These are phyloP conservation scores for Iselma pallidipennis DNA, from an alignment of 2,888 invertebrate species.

Conservation along the genomic window DNA sequence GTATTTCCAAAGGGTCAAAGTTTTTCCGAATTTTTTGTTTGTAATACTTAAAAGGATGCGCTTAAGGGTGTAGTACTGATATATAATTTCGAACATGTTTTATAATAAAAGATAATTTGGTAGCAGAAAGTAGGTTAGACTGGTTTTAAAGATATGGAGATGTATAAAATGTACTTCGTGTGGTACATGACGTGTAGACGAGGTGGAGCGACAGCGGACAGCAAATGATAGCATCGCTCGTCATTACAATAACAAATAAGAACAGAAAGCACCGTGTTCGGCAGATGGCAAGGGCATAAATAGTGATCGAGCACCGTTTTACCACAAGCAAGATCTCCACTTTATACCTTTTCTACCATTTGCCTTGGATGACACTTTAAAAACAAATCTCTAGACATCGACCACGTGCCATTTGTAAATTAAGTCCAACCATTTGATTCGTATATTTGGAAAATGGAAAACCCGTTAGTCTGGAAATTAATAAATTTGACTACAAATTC, in stretches of 20 bases:
- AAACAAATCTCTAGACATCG: background rate
- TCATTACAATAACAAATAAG: constrained; percentile 58
- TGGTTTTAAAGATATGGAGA: constrained; percentile 40
- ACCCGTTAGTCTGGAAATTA: too few species aligned
- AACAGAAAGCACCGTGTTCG: constrained; percentile 51
- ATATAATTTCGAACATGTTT: background rate
- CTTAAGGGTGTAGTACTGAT: too few species aligned
- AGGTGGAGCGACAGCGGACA: constrained; percentile 51
- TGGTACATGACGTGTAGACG: constrained; percentile 50
- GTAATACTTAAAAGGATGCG: too few species aligned
- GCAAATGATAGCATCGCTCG: constrained; percentile 52
- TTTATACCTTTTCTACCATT: background rate
- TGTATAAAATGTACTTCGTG: constrained; percentile 44
- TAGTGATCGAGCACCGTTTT: constrained; percentile 27
- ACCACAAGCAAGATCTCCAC: background rate
- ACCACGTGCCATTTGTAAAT: background rate
- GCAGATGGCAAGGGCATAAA: constrained; percentile 49
- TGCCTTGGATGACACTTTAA: background rate
- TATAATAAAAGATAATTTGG: background rate
- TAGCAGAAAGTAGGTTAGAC: constrained; percentile 17
- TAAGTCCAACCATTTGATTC: too few species aligned
- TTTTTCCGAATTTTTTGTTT: too few species aligned
- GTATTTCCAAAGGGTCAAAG: too few species aligned
- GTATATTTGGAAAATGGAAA: too few species aligned
- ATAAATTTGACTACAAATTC: too few species aligned